Conservation (phyloP, 2,113 vertebrate species). For the Urocitellus parryii region DNA sequence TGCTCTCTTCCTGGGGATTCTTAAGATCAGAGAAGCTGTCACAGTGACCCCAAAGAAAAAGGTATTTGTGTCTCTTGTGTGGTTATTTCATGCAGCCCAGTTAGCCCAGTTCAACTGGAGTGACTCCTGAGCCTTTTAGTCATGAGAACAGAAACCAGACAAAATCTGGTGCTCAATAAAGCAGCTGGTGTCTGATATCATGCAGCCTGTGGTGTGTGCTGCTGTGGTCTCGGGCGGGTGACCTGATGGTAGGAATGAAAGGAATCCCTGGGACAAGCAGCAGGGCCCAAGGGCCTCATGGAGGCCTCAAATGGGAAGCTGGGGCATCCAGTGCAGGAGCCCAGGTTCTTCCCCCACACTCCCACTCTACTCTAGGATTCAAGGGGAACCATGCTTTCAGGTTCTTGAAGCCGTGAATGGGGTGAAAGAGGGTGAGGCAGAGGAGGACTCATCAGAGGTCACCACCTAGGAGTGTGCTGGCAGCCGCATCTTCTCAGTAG, state of each 20-base stretch:
- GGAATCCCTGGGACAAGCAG: too few relatives aligned
- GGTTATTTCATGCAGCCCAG: too few relatives aligned
- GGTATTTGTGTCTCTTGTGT: too few relatives aligned
- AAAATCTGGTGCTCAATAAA: conserved; percentile 74
- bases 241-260: not conserved
- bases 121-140: too few relatives aligned
- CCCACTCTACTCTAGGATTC: not conserved
- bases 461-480: not conserved
- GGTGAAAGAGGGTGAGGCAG: too few relatives aligned
- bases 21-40: too few relatives aligned
- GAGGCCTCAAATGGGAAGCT: not conserved
- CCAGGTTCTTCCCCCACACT: too few relatives aligned
- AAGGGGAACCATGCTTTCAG: not conserved
- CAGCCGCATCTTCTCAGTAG: not conserved
- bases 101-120: too few relatives aligned
- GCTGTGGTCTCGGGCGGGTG: not conserved
- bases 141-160: too few relatives aligned
- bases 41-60: too few relatives aligned
- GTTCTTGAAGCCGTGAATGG: not conserved
- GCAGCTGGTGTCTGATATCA: not conserved
- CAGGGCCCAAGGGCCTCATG: not conserved
- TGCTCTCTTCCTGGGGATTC: too few relatives aligned
- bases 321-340: not conserved
- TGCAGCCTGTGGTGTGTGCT: not conserved
- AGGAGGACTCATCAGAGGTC: accelerated